Percentiles rank a stretch among this genome's conserved stretches.
Conservation (phyloP, 2,888 invertebrate genomes). For the Xanthorhoe designata region DNA sequence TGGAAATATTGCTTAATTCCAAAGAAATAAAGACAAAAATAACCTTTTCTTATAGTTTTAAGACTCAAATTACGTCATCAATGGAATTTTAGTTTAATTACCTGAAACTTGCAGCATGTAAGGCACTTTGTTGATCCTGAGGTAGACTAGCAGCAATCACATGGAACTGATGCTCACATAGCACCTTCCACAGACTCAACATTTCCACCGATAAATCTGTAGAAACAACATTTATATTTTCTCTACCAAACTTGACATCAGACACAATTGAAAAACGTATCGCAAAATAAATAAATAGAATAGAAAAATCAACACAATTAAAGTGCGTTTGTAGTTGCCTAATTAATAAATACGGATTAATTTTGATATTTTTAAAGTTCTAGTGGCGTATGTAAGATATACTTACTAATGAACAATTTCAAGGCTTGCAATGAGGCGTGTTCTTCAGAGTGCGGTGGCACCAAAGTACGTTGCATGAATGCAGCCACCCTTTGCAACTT, state of each 20-base stretch:
- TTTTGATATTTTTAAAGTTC: no score
- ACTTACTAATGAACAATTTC: slow-evolving; percentile 88
- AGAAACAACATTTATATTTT: slow-evolving; percentile 26
- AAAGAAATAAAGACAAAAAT: no score
- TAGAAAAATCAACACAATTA: no score
- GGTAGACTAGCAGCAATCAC: slow-evolving; percentile 89
- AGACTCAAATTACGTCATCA: no score
- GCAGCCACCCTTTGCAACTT: slow-evolving; percentile 90
- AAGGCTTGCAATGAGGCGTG: slow-evolving; percentile 91
- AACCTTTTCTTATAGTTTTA: not conserved
- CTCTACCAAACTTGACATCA: not conserved
- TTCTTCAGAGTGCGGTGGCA: slow-evolving; percentile 83
- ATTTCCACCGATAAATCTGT: slow-evolving; percentile 93
- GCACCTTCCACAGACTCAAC: slow-evolving; percentile 95
- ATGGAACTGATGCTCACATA: slow-evolving; percentile 96
- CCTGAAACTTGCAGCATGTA: slow-evolving; percentile 87
- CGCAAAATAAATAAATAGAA: no score
- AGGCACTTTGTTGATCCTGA: slow-evolving; percentile 87
- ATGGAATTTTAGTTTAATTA: slow-evolving; percentile 46
- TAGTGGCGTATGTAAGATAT: slow-evolving; percentile 7
- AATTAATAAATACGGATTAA: no score
- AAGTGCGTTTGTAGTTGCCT: no score
- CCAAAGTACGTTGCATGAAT: slow-evolving; percentile 86
- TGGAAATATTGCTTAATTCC: no score
- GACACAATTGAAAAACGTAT: not conserved